Base-by-base conservation (phyloP, 2,888 invertebrate genomes). In the Dasysyrphus tricinctus region DNA sequence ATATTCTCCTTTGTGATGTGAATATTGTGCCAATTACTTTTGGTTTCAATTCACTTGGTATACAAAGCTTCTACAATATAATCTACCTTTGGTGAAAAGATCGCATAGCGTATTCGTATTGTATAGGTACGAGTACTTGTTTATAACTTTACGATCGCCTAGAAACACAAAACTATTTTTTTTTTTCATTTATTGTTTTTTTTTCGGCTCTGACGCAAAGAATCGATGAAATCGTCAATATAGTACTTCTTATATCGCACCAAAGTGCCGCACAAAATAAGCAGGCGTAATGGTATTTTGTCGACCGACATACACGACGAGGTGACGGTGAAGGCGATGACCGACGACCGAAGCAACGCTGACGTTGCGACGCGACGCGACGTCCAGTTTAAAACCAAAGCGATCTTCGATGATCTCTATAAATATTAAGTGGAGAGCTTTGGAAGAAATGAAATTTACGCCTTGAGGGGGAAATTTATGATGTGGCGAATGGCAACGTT, bases 401-500 rank as follows among this genome's bases (percentile, higher is more conserved):
- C 81, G 63, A 78, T 78, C 78, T 70, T 63, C 69, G 69, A 37
- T 70, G 77, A 86, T 86, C 86, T 86, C 86, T 79, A 86, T 86
- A 86, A 86, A 86, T 86, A 82, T 79, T 76, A 57, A 72, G 61
- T 72, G 78, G 70, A 63, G 51, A 69, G 56, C 72, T 79, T 76
- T 29, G 34, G 67, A 63, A 37, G 70, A 82, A 75, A 79, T 82
- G 74, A 86, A 82, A 86, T 86, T 82, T 79, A 86, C 86, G 82
- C 86, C 86, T 72, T 54, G 82, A 86, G 82, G 82, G 74, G 49
- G 67, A 82, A 79, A 86, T 86, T 86, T 86, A 86, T 79, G 86
- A 86, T 86, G 86, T 86, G 86, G 82, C 86, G 86, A 86, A 86
- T 86, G 86, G 82, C 78, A 75, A 75, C 74, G 65, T 75, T 85